Percentiles rank a stretch among this genome's conserved stretches.
phyloP scores from a whole-genome alignment of 2,113 vertebrate genomes.

The Ptyas mucosa region DNA sequence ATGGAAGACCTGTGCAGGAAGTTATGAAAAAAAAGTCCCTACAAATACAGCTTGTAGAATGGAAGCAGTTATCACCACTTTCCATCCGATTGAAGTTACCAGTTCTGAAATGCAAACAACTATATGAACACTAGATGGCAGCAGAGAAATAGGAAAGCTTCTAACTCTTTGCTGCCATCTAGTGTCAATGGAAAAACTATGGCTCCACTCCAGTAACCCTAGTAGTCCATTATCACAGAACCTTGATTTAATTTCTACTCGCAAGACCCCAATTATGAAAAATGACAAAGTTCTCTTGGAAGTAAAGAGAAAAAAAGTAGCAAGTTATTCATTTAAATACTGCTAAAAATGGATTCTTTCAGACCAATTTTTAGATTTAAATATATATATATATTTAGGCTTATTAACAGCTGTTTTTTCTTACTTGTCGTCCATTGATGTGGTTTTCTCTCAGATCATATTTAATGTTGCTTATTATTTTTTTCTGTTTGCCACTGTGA shows the following conservation, averaged over 20 bases:
- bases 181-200: background rate
- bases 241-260: background rate
- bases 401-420: background rate
- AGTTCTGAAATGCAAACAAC: background rate
- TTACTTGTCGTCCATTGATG: background rate
- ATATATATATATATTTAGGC: background rate
- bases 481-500: background rate
- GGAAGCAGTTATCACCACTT: background rate
- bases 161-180: background rate
- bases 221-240: background rate
- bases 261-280: background rate
- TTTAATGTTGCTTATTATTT: background rate
- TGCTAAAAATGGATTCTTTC: background rate
- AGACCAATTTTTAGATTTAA: background rate
- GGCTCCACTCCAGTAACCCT: background rate
- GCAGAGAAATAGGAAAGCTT: background rate
- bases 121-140: background rate
- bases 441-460: background rate
- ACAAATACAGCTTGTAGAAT: background rate
- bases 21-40: background rate
- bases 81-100: background rate
- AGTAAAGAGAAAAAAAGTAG: too few relatives aligned
- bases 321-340: background rate
- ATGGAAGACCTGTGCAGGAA: background rate
- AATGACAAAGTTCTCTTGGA: background rate